Conservation (phyloP, 2,113 vertebrate genomes). For the Etheostoma cragini region DNA sequence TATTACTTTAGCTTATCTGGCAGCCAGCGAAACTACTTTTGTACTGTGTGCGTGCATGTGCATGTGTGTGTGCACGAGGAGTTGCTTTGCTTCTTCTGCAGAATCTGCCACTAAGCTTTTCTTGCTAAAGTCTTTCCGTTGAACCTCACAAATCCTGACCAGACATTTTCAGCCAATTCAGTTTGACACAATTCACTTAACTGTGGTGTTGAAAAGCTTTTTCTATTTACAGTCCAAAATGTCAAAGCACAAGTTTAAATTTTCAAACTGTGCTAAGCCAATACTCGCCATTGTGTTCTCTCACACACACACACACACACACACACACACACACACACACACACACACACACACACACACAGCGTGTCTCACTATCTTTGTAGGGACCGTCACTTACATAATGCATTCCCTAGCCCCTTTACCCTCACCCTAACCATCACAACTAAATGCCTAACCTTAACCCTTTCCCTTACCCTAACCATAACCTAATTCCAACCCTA, state of each 20-base stretch:
- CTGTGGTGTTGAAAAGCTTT: constrained; percentile 10
- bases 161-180: constrained; percentile 56
- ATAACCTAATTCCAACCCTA: too few relatives aligned
- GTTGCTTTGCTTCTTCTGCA: constrained; percentile 59
- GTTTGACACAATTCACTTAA: constrained; percentile 60
- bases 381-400: too few relatives aligned
- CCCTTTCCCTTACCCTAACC: too few relatives aligned
- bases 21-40: constrained; percentile 72
- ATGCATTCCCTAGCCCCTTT: too few relatives aligned
- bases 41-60: constrained; percentile 36
- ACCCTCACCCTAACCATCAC: too few relatives aligned
- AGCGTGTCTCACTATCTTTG: not conserved
- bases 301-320: not conserved
- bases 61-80: constrained; percentile 19
- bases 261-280: not conserved
- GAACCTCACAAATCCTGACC: constrained; percentile 61
- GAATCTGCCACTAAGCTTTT: constrained; percentile 64
- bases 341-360: not conserved
- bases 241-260: not conserved
- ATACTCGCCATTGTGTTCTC: not conserved
- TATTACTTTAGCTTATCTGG: constrained; percentile 83
- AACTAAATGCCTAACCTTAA: too few relatives aligned
- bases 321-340: not conserved
- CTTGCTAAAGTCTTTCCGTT: constrained; percentile 53
- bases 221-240: constrained; percentile 19